Percentiles rank a stretch among this genome's conserved stretches.
phyloP scores from a whole-genome alignment of 64 coral and sea anemone genomes.

The Hydrozoanthus tunicans region DNA sequence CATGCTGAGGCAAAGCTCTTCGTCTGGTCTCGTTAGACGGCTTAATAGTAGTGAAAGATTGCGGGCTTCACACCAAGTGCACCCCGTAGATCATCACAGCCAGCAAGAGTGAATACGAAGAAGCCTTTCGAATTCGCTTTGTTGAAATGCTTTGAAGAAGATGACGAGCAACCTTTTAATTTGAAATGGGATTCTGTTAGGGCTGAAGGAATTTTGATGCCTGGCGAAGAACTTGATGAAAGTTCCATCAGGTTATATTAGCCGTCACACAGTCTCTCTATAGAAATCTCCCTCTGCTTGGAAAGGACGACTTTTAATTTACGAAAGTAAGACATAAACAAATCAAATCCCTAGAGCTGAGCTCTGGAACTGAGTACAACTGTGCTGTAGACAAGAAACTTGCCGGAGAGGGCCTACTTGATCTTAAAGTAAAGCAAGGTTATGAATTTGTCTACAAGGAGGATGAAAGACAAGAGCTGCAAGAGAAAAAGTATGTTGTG shows the following conservation, averaged over 20 bases:
- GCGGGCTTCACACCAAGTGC: background rate
- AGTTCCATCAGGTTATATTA: no score
- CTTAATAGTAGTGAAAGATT: conserved; percentile 16
- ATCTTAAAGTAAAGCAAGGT: background rate
- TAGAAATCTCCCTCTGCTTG: background rate
- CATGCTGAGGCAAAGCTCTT: conserved; percentile 20
- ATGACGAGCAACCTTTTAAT: background rate
- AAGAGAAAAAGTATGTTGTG: background rate
- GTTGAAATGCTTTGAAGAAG: conserved; percentile 28
- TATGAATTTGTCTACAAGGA: background rate
- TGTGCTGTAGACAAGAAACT: background rate
- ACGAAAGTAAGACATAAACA: background rate
- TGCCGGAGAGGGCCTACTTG: background rate
- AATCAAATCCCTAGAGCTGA: background rate
- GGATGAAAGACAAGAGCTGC: background rate
- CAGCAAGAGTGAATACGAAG: background rate
- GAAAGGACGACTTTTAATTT: background rate
- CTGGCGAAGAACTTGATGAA: no score
- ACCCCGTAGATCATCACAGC: background rate
- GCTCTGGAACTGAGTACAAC: background rate
- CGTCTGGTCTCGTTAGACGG: background rate
- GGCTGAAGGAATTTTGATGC: no score
- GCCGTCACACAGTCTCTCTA: no score
- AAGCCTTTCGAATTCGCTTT: background rate
- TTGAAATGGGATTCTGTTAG: no score